Conservation (phyloP, 2,797 vertebrate species). For the Morelia viridis region DNA sequence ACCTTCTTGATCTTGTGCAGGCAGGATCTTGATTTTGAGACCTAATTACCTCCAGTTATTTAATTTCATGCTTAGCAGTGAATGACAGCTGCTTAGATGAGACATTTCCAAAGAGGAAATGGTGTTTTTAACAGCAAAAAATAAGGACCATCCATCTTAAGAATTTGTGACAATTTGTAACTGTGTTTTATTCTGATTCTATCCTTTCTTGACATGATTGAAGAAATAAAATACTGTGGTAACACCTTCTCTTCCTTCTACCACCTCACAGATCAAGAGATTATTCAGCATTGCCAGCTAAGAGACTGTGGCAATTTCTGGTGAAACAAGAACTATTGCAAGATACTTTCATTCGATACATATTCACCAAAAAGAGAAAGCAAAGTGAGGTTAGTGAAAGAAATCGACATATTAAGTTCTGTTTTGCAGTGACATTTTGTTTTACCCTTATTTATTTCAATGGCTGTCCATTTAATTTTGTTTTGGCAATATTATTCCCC, state of each 20-base stretch:
- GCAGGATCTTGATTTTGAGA: background rate
- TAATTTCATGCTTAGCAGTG: background rate
- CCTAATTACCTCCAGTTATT: background rate
- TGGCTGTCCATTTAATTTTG: slow-evolving; percentile 20
- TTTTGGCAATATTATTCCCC: slow-evolving; percentile 16
- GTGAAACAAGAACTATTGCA: slow-evolving; percentile 97
- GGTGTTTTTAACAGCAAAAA: background rate
- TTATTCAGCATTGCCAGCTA: slow-evolving; percentile 88
- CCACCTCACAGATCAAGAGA: slow-evolving; percentile 83
- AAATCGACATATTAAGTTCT: slow-evolving; percentile 15
- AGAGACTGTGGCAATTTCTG: slow-evolving; percentile 95
- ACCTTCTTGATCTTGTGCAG: background rate
- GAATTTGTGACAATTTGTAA: background rate
- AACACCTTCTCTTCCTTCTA: background rate
- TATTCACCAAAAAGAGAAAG: slow-evolving; percentile 98
- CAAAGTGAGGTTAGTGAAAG: slow-evolving; percentile 87
- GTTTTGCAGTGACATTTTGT: slow-evolving; percentile 32
- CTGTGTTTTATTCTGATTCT: background rate
- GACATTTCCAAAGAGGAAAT: background rate
- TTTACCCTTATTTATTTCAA: slow-evolving; percentile 7
- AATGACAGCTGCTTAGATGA: background rate
- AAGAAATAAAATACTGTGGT: background rate
- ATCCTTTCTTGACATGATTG: background rate
- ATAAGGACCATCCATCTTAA: background rate
- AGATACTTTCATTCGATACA: slow-evolving; percentile 93